Percentiles rank a stretch among this genome's conserved stretches.
phyloP scores from a whole-genome alignment of 2,113 vertebrate species.

The Tragelaphus buxtoni region DNA sequence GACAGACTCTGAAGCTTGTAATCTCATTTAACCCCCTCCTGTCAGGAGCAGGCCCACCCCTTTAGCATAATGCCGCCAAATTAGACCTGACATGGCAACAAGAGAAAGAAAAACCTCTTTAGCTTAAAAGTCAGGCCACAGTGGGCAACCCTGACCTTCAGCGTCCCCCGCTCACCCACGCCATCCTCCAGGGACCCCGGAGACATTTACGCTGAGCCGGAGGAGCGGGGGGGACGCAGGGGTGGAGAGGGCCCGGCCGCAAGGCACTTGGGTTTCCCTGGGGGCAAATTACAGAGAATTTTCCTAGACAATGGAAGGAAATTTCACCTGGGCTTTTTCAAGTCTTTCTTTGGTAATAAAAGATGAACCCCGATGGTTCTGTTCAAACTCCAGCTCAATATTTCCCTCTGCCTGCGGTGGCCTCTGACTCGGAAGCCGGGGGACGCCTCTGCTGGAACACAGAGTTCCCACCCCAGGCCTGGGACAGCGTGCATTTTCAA shows the following conservation, averaged over 20 bases:
- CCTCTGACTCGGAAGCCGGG: conserved; percentile 66
- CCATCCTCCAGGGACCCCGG: conserved; percentile 72
- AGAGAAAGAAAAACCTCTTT: conserved; percentile 86
- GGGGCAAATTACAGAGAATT: conserved; percentile 85
- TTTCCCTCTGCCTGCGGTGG: conserved; percentile 67
- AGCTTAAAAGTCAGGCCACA: conserved; percentile 88
- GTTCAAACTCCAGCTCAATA: conserved; percentile 74
- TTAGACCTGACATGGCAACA: conserved; percentile 87
- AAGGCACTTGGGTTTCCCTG: conserved; percentile 71
- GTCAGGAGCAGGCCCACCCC: conserved; percentile 83
- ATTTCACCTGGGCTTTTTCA: conserved; percentile 76
- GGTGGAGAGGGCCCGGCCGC: conserved; percentile 24
- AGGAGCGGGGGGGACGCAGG: neutral
- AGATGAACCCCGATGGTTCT: conserved; percentile 67
- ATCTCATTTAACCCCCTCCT: conserved; percentile 90
- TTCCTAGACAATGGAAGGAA: conserved; percentile 73
- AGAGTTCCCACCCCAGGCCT: conserved; percentile 67
- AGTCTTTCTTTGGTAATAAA: conserved; percentile 77
- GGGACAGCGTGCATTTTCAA: conserved; percentile 83
- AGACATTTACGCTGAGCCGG: conserved; percentile 62
- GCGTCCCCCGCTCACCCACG: conserved; percentile 67
- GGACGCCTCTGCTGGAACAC: conserved; percentile 76
- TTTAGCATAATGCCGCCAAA: conserved; percentile 84
- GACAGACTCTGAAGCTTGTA: conserved; percentile 87
- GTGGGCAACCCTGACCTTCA: conserved; percentile 87